Conservation (phyloP, 2,113 vertebrate species). For the Alouatta palliata region DNA sequence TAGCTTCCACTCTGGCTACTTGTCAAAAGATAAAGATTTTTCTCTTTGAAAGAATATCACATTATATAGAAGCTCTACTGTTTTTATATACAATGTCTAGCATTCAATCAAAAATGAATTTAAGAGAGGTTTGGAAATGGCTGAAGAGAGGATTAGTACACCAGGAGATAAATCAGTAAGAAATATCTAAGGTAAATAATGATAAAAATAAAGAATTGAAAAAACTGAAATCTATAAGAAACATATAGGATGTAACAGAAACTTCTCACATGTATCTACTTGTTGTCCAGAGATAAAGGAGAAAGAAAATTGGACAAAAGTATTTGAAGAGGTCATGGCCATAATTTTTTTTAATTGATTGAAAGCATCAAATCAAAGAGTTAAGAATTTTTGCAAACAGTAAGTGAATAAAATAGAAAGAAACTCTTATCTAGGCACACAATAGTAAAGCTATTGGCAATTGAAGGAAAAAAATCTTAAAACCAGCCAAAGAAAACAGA, state of each 20-base stretch:
- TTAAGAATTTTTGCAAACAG: not conserved
- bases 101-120: conserved; percentile 11
- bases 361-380: not conserved
- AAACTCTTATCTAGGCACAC: not conserved
- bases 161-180: not conserved
- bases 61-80: not conserved
- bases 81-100: not conserved
- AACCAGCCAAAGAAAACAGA: not conserved
- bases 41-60: not conserved
- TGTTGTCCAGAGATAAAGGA: not conserved
- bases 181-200: not conserved
- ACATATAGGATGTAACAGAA: not conserved
- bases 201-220: not conserved
- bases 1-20: not conserved
- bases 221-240: not conserved
- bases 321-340: not conserved
- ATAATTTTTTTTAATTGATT: not conserved
- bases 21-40: not conserved
- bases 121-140: not conserved
- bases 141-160: not conserved
- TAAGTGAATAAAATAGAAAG: not conserved
- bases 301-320: not conserved
- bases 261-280: not conserved
- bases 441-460: not conserved
- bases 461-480: not conserved